Conservation (phyloP, 2,113 vertebrate genomes). For the Prochilodus magdalenae region DNA sequence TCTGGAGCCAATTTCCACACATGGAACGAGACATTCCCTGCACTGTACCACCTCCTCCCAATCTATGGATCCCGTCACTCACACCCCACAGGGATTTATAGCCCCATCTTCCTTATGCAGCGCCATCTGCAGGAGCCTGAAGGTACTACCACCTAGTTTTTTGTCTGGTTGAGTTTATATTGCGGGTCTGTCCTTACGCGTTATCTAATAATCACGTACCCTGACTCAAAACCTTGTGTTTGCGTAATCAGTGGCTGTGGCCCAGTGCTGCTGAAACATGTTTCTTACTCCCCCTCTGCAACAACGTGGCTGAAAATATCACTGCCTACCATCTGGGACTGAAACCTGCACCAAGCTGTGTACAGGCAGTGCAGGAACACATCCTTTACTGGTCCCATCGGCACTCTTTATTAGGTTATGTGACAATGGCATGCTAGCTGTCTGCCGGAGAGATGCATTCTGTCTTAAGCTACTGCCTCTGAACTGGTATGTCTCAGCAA, state of each 20-base stretch:
- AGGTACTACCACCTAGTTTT: too few species aligned
- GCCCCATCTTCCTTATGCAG: too few species aligned
- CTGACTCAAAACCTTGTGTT: slow-evolving; percentile 4
- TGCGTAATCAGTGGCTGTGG: slow-evolving; percentile 15
- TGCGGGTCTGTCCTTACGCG: neutral
- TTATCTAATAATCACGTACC: slow-evolving; percentile 8
- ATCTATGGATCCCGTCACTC: too few species aligned
- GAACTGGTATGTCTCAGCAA: neutral
- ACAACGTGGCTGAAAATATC: slow-evolving; percentile 37
- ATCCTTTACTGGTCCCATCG: slow-evolving; percentile 20
- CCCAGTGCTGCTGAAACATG: slow-evolving; percentile 18
- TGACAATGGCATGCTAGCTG: neutral
- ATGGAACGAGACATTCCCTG: too few species aligned
- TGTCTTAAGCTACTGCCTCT: slow-evolving; percentile 1
- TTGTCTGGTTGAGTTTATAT: too few species aligned
- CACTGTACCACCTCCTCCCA: too few species aligned
- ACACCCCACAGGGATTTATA: too few species aligned
- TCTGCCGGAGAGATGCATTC: slow-evolving; percentile 4
- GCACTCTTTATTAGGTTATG: slow-evolving; percentile 14
- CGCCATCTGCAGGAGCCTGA: too few species aligned
- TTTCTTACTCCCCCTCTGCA: slow-evolving; percentile 22
- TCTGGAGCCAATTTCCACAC: too few species aligned
- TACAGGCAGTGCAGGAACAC: slow-evolving; percentile 4
- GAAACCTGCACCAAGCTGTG: slow-evolving; percentile 14
- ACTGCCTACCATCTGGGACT: neutral